Conservation (phyloP, 2,797 vertebrate species). For the Sebastes trivittatus region DNA sequence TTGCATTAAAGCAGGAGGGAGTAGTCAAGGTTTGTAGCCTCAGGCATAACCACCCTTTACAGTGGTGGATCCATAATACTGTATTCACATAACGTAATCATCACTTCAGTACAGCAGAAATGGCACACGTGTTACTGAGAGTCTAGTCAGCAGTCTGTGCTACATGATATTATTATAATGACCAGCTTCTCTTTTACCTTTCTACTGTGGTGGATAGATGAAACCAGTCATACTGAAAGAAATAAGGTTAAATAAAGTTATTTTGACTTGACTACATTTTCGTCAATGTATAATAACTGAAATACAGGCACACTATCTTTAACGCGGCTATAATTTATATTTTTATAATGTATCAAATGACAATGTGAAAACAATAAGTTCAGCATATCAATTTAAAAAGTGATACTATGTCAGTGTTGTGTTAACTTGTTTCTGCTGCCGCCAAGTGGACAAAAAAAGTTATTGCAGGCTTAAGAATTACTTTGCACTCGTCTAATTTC, state of each 20-base stretch:
- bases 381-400: neutral
- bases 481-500: neutral
- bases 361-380: neutral
- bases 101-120: conserved; percentile 6
- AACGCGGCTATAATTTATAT: neutral
- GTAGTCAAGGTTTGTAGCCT: conserved; percentile 8
- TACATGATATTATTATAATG: neutral
- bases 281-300: no score
- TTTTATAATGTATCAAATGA: neutral
- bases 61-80: conserved; percentile 8
- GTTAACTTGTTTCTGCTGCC: neutral
- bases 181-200: neutral
- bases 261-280: neutral
- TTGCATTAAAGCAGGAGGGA: neutral
- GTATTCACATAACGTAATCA: neutral
- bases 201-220: neutral
- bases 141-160: neutral
- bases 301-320: neutral
- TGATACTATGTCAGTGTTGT: neutral
- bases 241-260: neutral
- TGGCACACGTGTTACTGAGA: neutral
- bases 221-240: neutral
- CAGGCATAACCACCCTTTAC: neutral
- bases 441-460: neutral
- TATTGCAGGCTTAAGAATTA: neutral